Conservation (phyloP, 2,797 vertebrate genomes). For the Lophius americanus region DNA sequence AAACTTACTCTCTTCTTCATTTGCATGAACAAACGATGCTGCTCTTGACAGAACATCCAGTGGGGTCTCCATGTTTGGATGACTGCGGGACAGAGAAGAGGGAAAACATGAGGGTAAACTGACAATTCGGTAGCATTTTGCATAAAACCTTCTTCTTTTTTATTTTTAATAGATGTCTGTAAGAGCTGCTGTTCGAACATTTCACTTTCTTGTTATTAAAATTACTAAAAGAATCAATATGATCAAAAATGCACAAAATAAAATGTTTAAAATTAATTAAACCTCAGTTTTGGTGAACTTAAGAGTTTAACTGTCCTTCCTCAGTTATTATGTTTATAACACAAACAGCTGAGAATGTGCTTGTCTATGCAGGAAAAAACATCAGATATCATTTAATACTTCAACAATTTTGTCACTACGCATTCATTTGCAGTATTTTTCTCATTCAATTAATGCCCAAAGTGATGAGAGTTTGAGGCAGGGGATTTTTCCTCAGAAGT, state of each 20-base stretch:
- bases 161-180: neutral
- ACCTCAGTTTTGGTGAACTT: no score
- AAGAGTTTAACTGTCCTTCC: no score
- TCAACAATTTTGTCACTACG: neutral
- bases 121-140: slow-evolving; percentile 5
- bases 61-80: slow-evolving; percentile 95
- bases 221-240: neutral
- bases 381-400: neutral
- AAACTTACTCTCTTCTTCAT: slow-evolving; percentile 96
- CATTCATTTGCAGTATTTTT: neutral
- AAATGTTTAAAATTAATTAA: no score
- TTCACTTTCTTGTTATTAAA: neutral
- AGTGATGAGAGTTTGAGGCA: neutral
- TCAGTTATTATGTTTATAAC: no score
- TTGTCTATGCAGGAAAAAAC: no score
- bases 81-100: slow-evolving; percentile 72
- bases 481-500: no score
- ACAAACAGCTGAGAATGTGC: no score
- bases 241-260: neutral
- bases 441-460: neutral
- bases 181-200: neutral
- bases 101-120: slow-evolving; percentile 4
- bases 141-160: neutral
- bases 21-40: slow-evolving; percentile 95
- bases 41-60: slow-evolving; percentile 98